Base-by-base conservation (phyloP, 2,888 invertebrate genomes). In the Phorcus lineatus region DNA sequence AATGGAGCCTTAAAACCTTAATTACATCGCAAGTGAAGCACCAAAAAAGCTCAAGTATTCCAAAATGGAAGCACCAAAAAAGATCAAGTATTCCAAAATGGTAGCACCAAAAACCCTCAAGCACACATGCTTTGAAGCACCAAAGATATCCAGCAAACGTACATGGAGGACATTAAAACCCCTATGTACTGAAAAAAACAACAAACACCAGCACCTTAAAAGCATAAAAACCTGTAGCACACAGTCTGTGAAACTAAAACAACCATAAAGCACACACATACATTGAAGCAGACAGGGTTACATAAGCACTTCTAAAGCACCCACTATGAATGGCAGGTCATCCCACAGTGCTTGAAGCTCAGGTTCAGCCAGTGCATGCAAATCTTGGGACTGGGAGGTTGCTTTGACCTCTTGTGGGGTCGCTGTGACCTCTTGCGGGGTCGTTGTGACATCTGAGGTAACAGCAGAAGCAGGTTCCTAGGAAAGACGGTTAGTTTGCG, bases 271-370 rank as follows among this genome's bases (percentile, higher is more conserved):
- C 47, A 47, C 47, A 36, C 7, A 4, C 36, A 13, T 11, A 47
- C 47, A 47, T 1, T 47, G 47, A 47, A 47, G 47, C 47, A 47
- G 47, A 47, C 47, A 47, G 47, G 47, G 47, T 47, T 47, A 47
- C 47, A 47, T 47, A 47, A 47, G 47, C 47, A 47, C 28, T 11
- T 28, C 24, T 28, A 67, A 16, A 52, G 52, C 74, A 74, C 74
- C 74, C 74, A 74, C 74, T 52, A 74, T 74, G 52, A 52, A 74
- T 9, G 74, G 74, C 40, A 74, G 52, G 40, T 24, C 52, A 52
- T 74, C 74, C 74, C 74, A 74, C 52, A 74, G 24, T 52, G 74
- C 74, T 52, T 74, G 47, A 19, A 74, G 52, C n/a, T 67, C 67
- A 17, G 67, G 17, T 36, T 24, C 17, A 28, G 22, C 24, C 24